Evolutionary conservation across 2,888 invertebrate species (phyloP), one percentile per base, ranked within the genome.

Genomic region (Orthosia incerta): DNA sequence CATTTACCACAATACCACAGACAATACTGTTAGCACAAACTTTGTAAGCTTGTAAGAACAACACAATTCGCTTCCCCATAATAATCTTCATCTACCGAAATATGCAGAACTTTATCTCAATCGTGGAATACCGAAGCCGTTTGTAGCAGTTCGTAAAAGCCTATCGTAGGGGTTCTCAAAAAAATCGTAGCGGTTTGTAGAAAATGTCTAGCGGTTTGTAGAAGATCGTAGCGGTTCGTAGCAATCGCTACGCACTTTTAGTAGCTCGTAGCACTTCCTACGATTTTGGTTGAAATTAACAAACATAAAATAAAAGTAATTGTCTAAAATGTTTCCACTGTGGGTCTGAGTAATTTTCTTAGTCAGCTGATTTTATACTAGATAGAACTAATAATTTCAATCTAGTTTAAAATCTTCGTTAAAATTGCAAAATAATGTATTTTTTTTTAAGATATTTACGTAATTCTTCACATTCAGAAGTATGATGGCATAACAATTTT

Each of bases 21-120:
- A 46, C 50, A 75, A 64, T 55, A 46, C 13, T 62, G 55, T 75
- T 63, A 65, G 31, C 11, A 56, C n/a, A 56, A 76, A 81, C 51
- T 76, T 76, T 56, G 64, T 26, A 55, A 59, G 46, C 50, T 55
- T 51, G 51, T 60, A 60, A 16, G 51, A 64, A 56, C 53, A 75
- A 66, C 46, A 80, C 57, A 48, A 53, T 63, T 76, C 18, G 46
- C 23, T 65, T 74, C 15, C n/a, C 3, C 26, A 62, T 59, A 20
- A 56, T 51, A 15, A 57, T 64, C 57, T 16, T 53, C 20, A 39
- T 50, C n/a, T 64, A 56, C 9, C 16, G 18, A 45, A 48, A 45
- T 50, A 71, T 71, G 18, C 4, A 5, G 13, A 1, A 13, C 13
- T 56, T 71, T 23, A 39, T 23, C 9, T 7, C 12, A 50, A 57